Evolutionary conservation across 2,113 vertebrate species (phyloP).

Genomic region (Aegithalos caudatus): DNA sequence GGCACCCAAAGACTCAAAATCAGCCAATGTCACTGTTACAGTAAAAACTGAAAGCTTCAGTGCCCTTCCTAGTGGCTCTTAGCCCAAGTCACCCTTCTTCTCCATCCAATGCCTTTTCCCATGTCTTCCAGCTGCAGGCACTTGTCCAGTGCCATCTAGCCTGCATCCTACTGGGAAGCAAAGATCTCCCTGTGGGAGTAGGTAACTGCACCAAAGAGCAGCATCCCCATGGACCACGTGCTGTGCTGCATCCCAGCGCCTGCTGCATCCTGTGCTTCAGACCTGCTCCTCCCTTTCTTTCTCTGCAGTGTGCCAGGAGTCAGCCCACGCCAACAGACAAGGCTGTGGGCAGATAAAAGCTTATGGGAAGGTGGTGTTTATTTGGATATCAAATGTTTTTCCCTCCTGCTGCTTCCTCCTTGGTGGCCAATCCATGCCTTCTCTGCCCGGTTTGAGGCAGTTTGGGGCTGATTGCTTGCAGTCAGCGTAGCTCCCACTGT

Average conservation of each 20-base stretch:
- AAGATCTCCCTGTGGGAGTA: not conserved
- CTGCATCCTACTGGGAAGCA: not conserved
- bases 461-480: not conserved
- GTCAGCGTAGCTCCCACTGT: not conserved
- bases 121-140: not conserved
- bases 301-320: not conserved
- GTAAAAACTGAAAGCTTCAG: not conserved
- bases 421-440: not conserved
- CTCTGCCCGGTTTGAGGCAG: not conserved
- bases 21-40: accelerated
- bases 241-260: accelerated
- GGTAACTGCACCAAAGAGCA: not conserved
- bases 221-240: accelerated
- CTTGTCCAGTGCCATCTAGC: not conserved
- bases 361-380: not conserved
- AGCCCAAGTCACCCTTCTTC: not conserved
- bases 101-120: not conserved
- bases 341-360: not conserved
- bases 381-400: not conserved
- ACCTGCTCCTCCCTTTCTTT: not conserved
- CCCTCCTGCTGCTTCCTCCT: not conserved
- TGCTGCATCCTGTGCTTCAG: not conserved
- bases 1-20: not conserved
- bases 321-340: not conserved
- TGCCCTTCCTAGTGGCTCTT: not conserved